phyloP scores from a whole-genome alignment of 2,113 vertebrate species.

The Microcebus jonahi region DNA sequence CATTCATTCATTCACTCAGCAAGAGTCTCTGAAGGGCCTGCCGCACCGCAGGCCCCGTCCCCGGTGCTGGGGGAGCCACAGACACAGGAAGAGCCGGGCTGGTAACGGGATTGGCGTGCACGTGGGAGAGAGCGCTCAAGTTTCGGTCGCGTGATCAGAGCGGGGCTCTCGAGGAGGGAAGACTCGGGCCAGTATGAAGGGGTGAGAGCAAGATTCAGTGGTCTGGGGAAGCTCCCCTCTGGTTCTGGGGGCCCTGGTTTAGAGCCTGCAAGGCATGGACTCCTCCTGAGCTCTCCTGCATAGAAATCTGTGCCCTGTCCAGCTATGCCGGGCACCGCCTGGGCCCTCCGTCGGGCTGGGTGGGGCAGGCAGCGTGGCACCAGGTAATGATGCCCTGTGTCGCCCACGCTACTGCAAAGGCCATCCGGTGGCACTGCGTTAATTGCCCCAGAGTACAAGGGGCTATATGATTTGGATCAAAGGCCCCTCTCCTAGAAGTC shows the following conservation, averaged over 20 bases:
- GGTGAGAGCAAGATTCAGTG: not conserved
- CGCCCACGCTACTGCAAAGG: conserved; percentile 28
- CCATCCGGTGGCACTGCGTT: conserved; percentile 59
- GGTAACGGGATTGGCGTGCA: not conserved
- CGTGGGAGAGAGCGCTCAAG: no score
- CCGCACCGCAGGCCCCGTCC: not conserved
- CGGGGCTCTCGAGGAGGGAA: not conserved
- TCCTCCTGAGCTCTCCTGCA: not conserved
- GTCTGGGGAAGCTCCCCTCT: not conserved
- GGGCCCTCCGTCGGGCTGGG: not conserved
- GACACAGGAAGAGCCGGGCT: no score
- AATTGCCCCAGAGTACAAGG: conserved; percentile 72
- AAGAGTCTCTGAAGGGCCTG: not conserved
- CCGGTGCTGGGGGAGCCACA: not conserved
- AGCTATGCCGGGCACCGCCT: not conserved
- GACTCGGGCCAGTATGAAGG: not conserved
- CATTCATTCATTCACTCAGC: not conserved
- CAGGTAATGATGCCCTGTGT: conserved; percentile 58
- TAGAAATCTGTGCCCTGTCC: not conserved
- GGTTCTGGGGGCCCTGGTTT: not conserved
- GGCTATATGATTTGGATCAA: conserved; percentile 78
- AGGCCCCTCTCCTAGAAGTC: conserved; percentile 59
- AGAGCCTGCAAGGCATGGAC: not conserved
- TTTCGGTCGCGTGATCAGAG: not conserved
- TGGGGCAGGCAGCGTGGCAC: conserved; percentile 34